Conservation (phyloP, 2,113 vertebrate species). For the Holacanthus passer region DNA sequence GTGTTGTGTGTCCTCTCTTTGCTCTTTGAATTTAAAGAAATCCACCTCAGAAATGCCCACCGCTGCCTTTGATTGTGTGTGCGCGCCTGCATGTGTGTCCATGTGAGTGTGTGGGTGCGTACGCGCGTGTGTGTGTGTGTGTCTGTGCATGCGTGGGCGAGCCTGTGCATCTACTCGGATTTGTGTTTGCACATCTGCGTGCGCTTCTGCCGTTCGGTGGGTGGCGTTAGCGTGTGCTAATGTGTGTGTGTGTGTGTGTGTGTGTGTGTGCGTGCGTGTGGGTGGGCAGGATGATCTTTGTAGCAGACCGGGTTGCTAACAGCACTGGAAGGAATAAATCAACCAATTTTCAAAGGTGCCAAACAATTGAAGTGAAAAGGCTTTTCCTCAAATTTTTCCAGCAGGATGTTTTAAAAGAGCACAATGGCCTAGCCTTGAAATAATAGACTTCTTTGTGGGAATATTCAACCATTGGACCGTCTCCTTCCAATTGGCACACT, state of each 20-base stretch:
- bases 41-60: slow-evolving; percentile 57
- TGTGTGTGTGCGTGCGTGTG: not conserved
- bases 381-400: slow-evolving; percentile 33
- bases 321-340: slow-evolving; percentile 63
- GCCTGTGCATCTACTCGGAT: slow-evolving; percentile 39
- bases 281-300: slow-evolving; percentile 61
- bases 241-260: not conserved
- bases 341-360: slow-evolving; percentile 56
- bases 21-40: slow-evolving; percentile 58
- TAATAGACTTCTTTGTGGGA: slow-evolving; percentile 54
- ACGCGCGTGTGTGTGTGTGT: not conserved
- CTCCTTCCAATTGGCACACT: slow-evolving; percentile 48
- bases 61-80: slow-evolving; percentile 48
- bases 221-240: slow-evolving; percentile 12
- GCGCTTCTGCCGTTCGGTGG: slow-evolving; percentile 21
- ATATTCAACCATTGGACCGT: slow-evolving; percentile 49
- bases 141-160: slow-evolving; percentile 26
- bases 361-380: slow-evolving; percentile 51
- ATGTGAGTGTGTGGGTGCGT: not conserved
- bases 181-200: not conserved
- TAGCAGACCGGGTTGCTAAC: slow-evolving; percentile 56
- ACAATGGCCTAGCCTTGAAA: slow-evolving; percentile 36
- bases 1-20: slow-evolving; percentile 45
- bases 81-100: not conserved
- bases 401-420: slow-evolving; percentile 32